A percentile compares a stretch with the other conserved stretches of the same genome.
Conservation (phyloP, 2,113 vertebrate genomes). For the Pygathrix nemaeus region DNA sequence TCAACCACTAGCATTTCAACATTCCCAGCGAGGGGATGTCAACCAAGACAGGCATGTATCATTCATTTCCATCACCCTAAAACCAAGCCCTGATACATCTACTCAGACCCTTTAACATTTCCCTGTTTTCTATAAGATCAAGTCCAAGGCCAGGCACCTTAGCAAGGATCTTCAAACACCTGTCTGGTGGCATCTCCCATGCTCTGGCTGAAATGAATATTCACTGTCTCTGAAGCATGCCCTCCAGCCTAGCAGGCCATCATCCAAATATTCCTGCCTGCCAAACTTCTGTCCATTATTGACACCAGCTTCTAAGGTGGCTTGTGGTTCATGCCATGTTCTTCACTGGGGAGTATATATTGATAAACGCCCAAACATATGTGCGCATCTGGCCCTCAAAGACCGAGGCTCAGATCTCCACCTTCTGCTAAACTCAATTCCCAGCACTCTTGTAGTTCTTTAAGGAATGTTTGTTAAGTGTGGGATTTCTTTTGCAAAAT, state of each 20-base stretch:
- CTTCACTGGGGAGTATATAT: not conserved
- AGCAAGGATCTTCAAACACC: not conserved
- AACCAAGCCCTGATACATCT: not conserved
- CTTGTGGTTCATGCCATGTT: not conserved
- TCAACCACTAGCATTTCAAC: not conserved
- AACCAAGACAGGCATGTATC: not conserved
- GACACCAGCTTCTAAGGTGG: not conserved
- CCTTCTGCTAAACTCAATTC: too few species aligned
- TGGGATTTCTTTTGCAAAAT: not conserved
- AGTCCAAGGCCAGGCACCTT: not conserved
- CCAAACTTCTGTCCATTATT: not conserved
- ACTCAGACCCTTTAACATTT: not conserved
- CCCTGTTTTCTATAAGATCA: not conserved
- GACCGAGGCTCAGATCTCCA: not conserved
- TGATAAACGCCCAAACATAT: not conserved
- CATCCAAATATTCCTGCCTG: too few species aligned
- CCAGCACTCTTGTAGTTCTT: not conserved
- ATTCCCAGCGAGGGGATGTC: accelerated
- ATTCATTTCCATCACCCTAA: not conserved
- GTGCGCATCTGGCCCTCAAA: accelerated
- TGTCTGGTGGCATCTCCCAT: accelerated
- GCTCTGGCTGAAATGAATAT: not conserved
- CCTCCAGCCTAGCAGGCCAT: too few species aligned
- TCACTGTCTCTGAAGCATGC: not conserved
- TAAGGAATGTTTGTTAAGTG: not conserved